Evolutionary conservation across 1,140 invertebrate genomes (phyloP).

Genomic region (Bombus fervidus): DNA sequence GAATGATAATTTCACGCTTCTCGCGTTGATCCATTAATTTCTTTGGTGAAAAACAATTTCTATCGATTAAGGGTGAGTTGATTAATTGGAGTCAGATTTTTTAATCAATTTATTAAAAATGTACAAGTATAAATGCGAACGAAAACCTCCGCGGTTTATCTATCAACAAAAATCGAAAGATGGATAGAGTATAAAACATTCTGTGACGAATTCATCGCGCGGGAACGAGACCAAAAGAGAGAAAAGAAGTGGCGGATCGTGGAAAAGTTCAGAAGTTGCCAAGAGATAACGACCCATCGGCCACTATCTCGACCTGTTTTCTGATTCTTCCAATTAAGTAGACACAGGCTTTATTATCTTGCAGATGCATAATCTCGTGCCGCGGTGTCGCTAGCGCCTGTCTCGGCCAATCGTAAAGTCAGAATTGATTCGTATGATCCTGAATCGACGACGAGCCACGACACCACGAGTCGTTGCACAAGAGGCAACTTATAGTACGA

Average conservation of each 20-base stretch:
- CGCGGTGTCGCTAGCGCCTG: neutral
- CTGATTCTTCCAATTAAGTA: constrained; percentile 51
- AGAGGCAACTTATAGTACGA: no score
- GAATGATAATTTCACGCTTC: neutral
- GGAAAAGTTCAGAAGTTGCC: constrained; percentile 46
- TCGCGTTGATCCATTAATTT: neutral
- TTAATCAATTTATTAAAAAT: neutral
- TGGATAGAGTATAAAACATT: no score
- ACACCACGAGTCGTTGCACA: no score
- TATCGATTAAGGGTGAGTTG: no score
- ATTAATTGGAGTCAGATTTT: neutral
- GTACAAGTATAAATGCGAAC: no score
- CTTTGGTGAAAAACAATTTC: no score
- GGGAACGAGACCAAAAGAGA: neutral
- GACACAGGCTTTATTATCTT: constrained; percentile 45
- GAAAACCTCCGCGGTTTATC: no score
- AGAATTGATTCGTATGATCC: neutral
- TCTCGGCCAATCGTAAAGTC: neutral
- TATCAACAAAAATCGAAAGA: neutral
- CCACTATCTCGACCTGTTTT: constrained; percentile 36
- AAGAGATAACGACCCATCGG: constrained; percentile 40
- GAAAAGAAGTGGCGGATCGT: constrained; percentile 18
- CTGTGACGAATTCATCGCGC: neutral
- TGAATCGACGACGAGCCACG: neutral
- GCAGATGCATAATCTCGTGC: constrained; percentile 18